Percentiles rank a stretch among this genome's conserved stretches.
phyloP scores from a whole-genome alignment of 1,140 invertebrate genomes.

The Procambarus virginalis region DNA sequence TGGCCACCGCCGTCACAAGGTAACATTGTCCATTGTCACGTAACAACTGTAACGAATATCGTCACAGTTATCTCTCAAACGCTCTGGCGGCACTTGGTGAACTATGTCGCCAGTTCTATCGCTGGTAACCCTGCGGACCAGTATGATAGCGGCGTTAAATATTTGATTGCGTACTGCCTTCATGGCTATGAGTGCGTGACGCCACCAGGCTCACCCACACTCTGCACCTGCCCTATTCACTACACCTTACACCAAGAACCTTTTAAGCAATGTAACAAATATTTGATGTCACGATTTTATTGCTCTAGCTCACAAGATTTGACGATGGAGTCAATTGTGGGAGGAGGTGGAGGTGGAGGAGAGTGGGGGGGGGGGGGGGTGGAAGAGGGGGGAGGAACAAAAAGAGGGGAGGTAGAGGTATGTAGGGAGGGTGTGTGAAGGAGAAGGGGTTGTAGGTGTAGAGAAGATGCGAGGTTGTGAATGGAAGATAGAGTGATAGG shows the following conservation, averaged over 20 bases:
- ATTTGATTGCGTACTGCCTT: not conserved
- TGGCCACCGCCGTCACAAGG: too few species aligned
- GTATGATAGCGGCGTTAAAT: not conserved
- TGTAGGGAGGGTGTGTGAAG: not conserved
- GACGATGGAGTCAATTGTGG: not conserved
- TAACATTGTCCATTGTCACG: too few species aligned
- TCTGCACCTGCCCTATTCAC: not conserved
- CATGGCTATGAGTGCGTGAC: not conserved
- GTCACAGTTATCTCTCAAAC: too few species aligned
- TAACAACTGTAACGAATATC: too few species aligned
- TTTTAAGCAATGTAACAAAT: not conserved
- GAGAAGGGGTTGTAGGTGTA: not conserved
- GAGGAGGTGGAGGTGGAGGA: not conserved
- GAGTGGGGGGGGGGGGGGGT: too few species aligned
- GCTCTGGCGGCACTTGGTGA: not conserved
- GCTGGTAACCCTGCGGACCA: not conserved
- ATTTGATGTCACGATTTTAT: not conserved
- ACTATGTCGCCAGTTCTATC: too few species aligned
- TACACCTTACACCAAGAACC: not conserved
- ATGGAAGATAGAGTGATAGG: too few species aligned
- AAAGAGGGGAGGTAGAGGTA: not conserved
- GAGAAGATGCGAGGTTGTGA: too few species aligned
- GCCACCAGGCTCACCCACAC: not conserved
- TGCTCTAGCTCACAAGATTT: not conserved
- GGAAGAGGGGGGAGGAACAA: too few species aligned